A percentile compares a stretch with the other conserved stretches of the same genome.
These are phyloP conservation scores for Drosophila infuscata DNA, from an alignment of 2,888 invertebrate species.

Conservation along the genomic window DNA sequence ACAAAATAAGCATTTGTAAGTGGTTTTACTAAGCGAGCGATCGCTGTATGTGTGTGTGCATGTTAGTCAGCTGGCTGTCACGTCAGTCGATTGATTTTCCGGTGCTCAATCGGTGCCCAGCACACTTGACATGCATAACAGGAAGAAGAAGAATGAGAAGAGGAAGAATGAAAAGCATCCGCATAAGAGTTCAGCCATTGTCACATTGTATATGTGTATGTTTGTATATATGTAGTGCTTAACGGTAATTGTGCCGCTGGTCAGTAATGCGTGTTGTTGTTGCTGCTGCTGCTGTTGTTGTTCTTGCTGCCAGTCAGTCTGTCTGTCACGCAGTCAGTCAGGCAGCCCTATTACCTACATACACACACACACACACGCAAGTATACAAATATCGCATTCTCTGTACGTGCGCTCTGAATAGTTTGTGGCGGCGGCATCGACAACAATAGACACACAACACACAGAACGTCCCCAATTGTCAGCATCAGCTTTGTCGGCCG, in stretches of 20 bases:
- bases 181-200: conserved; percentile 41
- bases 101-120: conserved; percentile 54
- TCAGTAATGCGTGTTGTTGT: conserved; percentile 54
- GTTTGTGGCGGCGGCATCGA: conserved; percentile 50
- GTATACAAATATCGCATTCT: conserved; percentile 19
- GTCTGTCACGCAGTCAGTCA: conserved; percentile 24
- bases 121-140: conserved; percentile 72
- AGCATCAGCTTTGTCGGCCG: conserved; percentile 45
- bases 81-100: conserved; percentile 73
- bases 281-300: conserved; percentile 15
- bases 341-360: conserved; percentile 74
- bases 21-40: neutral
- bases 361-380: conserved; percentile 28
- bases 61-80: conserved; percentile 54
- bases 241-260: conserved; percentile 75
- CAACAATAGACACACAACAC: conserved; percentile 56
- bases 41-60: conserved; percentile 21
- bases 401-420: conserved; percentile 55
- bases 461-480: conserved; percentile 51
- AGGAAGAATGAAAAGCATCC: conserved; percentile 29
- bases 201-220: conserved; percentile 46
- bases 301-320: conserved; percentile 38
- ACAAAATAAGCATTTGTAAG: neutral
- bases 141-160: conserved; percentile 39
- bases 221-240: conserved; percentile 45